Evolutionary conservation across 2,888 invertebrate genomes (phyloP).

Genomic region (Desoria tigrina): DNA sequence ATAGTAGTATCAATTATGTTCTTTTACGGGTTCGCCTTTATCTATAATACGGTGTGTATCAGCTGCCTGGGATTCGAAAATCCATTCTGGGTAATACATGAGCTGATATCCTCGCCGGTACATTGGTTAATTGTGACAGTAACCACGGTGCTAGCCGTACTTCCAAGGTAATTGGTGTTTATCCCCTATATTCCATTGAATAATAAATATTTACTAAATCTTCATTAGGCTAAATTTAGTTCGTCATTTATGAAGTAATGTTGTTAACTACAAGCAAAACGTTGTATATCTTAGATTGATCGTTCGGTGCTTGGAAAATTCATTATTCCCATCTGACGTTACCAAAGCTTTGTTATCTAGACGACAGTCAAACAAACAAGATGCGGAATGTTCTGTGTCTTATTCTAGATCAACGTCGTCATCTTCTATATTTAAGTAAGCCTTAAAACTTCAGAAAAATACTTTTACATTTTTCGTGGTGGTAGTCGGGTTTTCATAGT

Average conservation of each 20-base stretch:
- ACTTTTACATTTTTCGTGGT: no score
- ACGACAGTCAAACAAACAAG: slow-evolving; percentile 45
- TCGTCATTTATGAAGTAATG: background rate
- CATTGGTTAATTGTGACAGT: slow-evolving; percentile 82
- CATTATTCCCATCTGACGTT: slow-evolving; percentile 73
- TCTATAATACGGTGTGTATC: slow-evolving; percentile 80
- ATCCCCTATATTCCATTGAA: background rate
- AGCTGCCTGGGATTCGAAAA: slow-evolving; percentile 80
- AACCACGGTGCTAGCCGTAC: slow-evolving; percentile 73
- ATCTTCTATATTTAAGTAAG: slow-evolving; percentile 57
- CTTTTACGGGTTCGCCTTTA: slow-evolving; percentile 79
- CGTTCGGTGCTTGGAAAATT: slow-evolving; percentile 69
- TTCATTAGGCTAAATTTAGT: background rate
- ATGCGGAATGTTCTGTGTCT: slow-evolving; percentile 56
- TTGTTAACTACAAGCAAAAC: background rate
- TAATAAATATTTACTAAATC: background rate
- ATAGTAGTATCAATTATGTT: slow-evolving; percentile 74
- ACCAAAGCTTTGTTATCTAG: slow-evolving; percentile 65
- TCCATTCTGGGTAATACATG: slow-evolving; percentile 83
- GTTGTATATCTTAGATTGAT: slow-evolving; percentile 63
- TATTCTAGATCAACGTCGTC: slow-evolving; percentile 57
- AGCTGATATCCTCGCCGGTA: slow-evolving; percentile 69
- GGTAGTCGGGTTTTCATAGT: background rate
- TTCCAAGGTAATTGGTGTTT: slow-evolving; percentile 70
- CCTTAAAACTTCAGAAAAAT: no score